phyloP scores from a whole-genome alignment of 2,888 invertebrate species.

The Germaria angustata region DNA sequence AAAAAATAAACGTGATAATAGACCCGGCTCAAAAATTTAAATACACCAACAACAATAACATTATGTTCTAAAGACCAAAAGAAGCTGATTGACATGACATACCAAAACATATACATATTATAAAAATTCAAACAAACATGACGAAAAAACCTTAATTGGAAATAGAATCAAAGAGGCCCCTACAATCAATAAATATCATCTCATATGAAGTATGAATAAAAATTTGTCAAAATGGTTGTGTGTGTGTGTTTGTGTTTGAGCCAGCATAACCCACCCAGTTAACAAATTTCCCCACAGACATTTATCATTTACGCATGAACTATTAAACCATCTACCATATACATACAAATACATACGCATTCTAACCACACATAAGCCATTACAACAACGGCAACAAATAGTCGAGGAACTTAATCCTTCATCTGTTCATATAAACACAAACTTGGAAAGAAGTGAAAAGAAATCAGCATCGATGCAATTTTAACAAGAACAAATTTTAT shows the following conservation, averaged over 20 bases:
- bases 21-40: background rate
- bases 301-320: slow-evolving; percentile 67
- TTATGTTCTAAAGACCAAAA: slow-evolving; percentile 14
- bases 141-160: slow-evolving; percentile 28
- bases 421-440: slow-evolving; percentile 1
- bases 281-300: slow-evolving; percentile 54
- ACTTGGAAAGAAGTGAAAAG: slow-evolving; percentile 1
- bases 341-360: slow-evolving; percentile 5
- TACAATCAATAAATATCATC: slow-evolving; percentile 46
- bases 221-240: background rate
- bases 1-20: background rate
- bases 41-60: slow-evolving; percentile 4
- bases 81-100: slow-evolving; percentile 4
- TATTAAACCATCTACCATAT: slow-evolving; percentile 60
- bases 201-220: slow-evolving; percentile 8
- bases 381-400: slow-evolving; percentile 31
- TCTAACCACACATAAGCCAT: slow-evolving; percentile 32
- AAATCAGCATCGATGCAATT: slow-evolving; percentile 18
- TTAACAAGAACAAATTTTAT: slow-evolving; percentile 8
- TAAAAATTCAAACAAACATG: background rate
- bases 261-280: slow-evolving; percentile 39
- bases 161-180: slow-evolving; percentile 27
- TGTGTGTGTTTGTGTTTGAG: background rate
- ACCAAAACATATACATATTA: background rate
- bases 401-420: background rate